phyloP scores from a whole-genome alignment of 1,140 invertebrate species.

The Drosophila nigromelanica region DNA sequence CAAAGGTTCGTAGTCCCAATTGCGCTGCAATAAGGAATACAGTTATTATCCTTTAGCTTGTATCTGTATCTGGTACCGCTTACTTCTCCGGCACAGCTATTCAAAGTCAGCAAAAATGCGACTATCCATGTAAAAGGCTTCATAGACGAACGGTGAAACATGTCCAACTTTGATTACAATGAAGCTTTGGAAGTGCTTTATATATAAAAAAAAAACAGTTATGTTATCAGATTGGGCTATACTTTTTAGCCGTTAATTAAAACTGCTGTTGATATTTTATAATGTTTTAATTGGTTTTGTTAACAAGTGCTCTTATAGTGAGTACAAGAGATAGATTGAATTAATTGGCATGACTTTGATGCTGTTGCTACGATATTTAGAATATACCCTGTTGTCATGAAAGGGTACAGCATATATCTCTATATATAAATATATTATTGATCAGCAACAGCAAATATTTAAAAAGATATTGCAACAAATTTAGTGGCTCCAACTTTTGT shows the following conservation, averaged over 20 bases:
- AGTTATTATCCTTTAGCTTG: no score
- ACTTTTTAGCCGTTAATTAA: not conserved
- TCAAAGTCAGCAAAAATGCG: slow-evolving; percentile 17
- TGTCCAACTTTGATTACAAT: not conserved
- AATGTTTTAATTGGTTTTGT: not conserved
- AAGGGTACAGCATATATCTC: no score
- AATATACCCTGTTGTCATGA: no score
- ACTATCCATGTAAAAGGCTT: not conserved
- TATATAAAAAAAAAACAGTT: not conserved
- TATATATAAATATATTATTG: no score
- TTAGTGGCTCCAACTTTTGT: no score
- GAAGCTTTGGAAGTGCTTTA: not conserved
- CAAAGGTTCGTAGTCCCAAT: slow-evolving; percentile 60
- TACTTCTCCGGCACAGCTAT: not conserved
- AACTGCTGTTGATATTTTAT: not conserved
- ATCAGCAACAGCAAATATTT: no score
- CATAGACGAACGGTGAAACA: not conserved
- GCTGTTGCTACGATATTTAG: no score
- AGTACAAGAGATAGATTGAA: not conserved
- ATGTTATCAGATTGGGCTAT: not conserved
- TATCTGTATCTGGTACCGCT: not conserved
- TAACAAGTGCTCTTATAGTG: not conserved
- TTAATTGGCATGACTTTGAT: not conserved
- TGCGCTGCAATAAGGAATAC: not conserved
- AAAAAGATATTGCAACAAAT: no score